A percentile compares a stretch with the other conserved stretches of the same genome.
phyloP scores from a whole-genome alignment of 2,113 vertebrate genomes.

The Datnioides undecimradiatus region DNA sequence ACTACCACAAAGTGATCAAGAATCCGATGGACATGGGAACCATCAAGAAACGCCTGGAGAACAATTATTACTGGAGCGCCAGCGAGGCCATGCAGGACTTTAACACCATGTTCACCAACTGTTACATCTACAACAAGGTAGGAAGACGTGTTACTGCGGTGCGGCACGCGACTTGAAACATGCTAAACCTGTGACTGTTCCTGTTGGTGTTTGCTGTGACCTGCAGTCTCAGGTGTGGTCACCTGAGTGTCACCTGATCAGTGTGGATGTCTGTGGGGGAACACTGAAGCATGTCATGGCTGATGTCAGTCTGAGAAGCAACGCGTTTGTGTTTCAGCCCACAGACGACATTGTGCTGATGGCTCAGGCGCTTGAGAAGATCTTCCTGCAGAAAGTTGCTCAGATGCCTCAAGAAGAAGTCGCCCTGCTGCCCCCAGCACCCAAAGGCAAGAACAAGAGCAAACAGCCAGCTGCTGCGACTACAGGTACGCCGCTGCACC shows the following conservation, averaged over 20 bases:
- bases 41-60: slow-evolving; percentile 97
- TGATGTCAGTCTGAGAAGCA: too few species aligned
- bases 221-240: not conserved
- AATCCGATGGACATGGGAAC: slow-evolving; percentile 99
- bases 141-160: not conserved
- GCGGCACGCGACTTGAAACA: too few species aligned
- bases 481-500: slow-evolving; percentile 89
- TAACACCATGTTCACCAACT: slow-evolving; percentile 99
- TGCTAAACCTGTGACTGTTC: too few species aligned
- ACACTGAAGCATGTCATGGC: not conserved
- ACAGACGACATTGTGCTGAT: slow-evolving; percentile 99
- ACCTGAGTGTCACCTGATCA: too few species aligned
- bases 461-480: slow-evolving; percentile 86
- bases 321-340: slow-evolving; percentile 84
- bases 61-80: slow-evolving; percentile 98
- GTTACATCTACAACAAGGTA: slow-evolving; percentile 99
- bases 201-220: not conserved
- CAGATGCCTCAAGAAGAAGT: slow-evolving; percentile 99
- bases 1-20: slow-evolving; percentile 99
- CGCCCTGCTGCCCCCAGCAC: slow-evolving; percentile 92
- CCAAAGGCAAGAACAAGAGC: slow-evolving; percentile 95
- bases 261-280: not conserved
- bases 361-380: slow-evolving; percentile 98
- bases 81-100: slow-evolving; percentile 99
- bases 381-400: slow-evolving; percentile 98